Conservation (phyloP, 2,113 vertebrate genomes). For the Tyrannus savana region DNA sequence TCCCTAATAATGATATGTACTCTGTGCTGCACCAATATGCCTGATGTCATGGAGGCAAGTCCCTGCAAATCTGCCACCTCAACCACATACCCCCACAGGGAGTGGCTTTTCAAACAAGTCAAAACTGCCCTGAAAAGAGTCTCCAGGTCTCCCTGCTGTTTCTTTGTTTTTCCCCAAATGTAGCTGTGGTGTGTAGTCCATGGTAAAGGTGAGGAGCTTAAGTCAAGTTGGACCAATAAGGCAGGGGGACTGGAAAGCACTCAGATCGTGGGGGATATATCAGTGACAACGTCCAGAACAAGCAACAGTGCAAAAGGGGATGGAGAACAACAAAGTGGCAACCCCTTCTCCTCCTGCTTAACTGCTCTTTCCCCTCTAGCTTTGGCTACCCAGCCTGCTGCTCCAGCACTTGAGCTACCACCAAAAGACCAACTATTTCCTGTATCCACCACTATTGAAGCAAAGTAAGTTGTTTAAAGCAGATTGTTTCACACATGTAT, state of each 20-base stretch:
- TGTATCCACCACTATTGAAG: background rate
- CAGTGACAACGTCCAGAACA: background rate
- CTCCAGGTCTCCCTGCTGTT: background rate
- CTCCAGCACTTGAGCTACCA: background rate
- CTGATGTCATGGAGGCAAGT: background rate
- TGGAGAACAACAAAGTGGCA: background rate
- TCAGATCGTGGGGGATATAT: background rate
- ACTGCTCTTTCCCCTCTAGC: background rate
- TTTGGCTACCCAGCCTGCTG: background rate
- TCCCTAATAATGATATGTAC: background rate
- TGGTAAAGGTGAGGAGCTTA: background rate
- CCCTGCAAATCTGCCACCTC: background rate
- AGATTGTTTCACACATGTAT: background rate
- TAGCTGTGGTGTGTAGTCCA: background rate
- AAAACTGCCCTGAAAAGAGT: background rate
- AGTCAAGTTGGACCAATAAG: background rate
- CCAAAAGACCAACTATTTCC: fast-evolving
- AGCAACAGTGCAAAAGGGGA: background rate
- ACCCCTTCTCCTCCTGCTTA: background rate
- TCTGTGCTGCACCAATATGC: background rate
- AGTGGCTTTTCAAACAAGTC: background rate
- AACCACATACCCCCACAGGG: background rate
- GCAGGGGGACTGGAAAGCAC: background rate
- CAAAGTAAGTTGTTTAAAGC: background rate
- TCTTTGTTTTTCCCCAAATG: background rate